Base-by-base conservation (phyloP, 2,113 vertebrate genomes). In the Mobula birostris region DNA sequence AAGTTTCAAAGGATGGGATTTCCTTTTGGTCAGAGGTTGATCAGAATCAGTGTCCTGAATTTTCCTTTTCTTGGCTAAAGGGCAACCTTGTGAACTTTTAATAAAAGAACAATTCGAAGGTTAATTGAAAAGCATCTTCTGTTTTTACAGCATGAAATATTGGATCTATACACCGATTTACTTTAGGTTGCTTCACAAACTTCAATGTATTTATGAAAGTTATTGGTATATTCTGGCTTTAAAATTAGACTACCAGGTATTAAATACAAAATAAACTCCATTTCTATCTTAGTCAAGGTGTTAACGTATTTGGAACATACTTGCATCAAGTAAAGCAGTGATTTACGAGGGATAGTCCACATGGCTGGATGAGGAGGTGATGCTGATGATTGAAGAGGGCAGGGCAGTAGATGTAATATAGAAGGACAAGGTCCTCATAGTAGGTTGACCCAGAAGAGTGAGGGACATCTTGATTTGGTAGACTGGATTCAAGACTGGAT, bases 1-100 rank as follows among this genome's bases (percentile, higher is more conserved):
- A 95, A 99, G 96, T 95, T 98, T 98, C 96, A 99, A 97, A 0
- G 98, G 98, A 17, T 98, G 97, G n/a, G 98, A 97, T 97, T 99
- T 99, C 96, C 98, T 98, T 96, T 98, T 99, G 5, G 97, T 97
- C 91, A 96, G 96, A 32, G 97, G 97, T 63, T 97, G 97, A 92
- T 98, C 98, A 0, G 97, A 96, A 95, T 98, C 98, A 0, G 96
- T 95, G 19, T 98, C 98, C 95, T 98, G 97, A 78, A 98, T 96
- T 94, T 98, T 98, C 94, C 98, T 98, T 95, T 99, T 99, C 96
- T 98, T 98, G 90, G 98, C 98, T 66, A 99, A 96, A 11, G 99
- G 98, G 96, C 98, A 99, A 94, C 98, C 99, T 95, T 99, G 97
- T 95, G 98, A 96, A 96, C 98, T 99, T 94, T 76, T 14, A 27